phyloP scores from a whole-genome alignment of 2,888 invertebrate species.

The Zaprionus bogoriensis region DNA sequence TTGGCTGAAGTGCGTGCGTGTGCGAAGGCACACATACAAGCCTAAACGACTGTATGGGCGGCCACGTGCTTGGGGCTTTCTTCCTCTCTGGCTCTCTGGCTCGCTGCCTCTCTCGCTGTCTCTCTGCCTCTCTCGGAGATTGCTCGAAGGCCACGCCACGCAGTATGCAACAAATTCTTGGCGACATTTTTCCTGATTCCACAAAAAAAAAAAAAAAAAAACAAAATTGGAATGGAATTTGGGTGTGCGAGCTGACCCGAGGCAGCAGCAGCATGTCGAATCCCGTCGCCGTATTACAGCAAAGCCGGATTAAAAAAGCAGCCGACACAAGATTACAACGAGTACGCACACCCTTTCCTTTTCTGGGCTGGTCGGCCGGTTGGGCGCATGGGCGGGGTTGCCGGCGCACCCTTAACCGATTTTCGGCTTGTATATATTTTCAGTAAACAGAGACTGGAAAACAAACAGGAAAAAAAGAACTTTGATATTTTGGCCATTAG shows the following conservation, averaged over 20 bases:
- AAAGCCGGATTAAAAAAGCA: slow-evolving; percentile 62
- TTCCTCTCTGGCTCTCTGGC: not conserved
- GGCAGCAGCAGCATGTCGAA: slow-evolving; percentile 23
- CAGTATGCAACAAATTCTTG: slow-evolving; percentile 39
- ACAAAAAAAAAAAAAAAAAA: not conserved
- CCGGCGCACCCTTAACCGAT: slow-evolving; percentile 29
- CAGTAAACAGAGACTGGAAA: slow-evolving; percentile 39
- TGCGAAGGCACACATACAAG: no score
- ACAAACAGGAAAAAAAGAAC: slow-evolving; percentile 16
- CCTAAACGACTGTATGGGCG: no score
- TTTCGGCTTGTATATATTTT: slow-evolving; percentile 18
- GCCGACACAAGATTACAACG: slow-evolving; percentile 56
- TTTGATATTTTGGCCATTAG: not conserved
- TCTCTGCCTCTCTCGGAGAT: not conserved
- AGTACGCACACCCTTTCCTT: slow-evolving; percentile 43
- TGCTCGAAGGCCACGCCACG: slow-evolving; percentile 19
- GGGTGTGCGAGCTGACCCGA: not conserved
- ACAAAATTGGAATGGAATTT: not conserved
- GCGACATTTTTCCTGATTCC: not conserved
- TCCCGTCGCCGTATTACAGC: slow-evolving; percentile 54
- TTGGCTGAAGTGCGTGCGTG: not conserved
- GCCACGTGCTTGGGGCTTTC: slow-evolving; percentile 39
- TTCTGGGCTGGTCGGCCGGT: no score
- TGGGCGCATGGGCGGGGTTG: not conserved
- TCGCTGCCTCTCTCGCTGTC: not conserved